A percentile compares a stretch with the other conserved stretches of the same genome.
Evolutionary conservation across 2,113 vertebrate genomes (phyloP).

Genomic region (Peromyscus polionotus): DNA sequence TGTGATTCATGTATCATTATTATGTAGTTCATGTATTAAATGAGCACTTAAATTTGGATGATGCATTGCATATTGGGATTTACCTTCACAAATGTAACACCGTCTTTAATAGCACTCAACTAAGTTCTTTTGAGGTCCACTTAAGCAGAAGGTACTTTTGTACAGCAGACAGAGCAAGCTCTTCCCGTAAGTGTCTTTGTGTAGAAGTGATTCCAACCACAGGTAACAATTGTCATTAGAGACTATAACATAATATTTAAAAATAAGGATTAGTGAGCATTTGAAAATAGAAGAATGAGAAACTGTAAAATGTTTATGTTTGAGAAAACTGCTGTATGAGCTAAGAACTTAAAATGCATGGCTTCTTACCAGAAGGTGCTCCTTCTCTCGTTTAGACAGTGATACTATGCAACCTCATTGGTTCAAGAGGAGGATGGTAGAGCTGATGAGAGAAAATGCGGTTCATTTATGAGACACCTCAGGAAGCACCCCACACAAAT

Average conservation of each 20-base stretch:
- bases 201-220: neutral
- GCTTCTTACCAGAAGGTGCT: neutral
- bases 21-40: neutral
- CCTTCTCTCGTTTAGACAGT: neutral
- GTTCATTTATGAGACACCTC: neutral
- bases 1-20: neutral
- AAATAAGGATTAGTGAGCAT: neutral
- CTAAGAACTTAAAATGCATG: neutral
- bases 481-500: neutral
- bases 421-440: neutral
- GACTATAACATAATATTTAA: neutral
- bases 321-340: neutral
- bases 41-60: constrained; percentile 17
- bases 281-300: neutral
- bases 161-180: neutral
- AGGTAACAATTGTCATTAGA: constrained; percentile 14
- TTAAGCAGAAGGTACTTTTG: constrained; percentile 14
- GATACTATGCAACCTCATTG: neutral
- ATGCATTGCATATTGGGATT: neutral
- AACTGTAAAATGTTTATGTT: neutral
- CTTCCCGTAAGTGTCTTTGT: neutral
- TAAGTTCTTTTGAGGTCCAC: neutral
- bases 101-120: neutral
- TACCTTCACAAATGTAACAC: neutral
- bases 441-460: neutral